Conservation (phyloP, 2,888 invertebrate species). For the Chloroclysta siterata region DNA sequence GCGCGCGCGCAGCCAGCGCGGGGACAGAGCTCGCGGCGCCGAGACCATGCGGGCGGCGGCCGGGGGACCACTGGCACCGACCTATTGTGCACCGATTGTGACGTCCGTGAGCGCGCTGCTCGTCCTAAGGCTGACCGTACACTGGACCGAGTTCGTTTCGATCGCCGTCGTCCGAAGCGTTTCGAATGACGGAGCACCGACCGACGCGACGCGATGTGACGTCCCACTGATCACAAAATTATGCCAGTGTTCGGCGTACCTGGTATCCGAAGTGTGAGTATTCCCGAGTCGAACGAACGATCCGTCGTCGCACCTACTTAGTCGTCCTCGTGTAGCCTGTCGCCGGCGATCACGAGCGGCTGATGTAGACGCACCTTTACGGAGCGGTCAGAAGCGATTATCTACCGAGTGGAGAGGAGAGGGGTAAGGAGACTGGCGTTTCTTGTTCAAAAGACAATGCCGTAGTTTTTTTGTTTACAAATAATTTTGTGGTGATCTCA, state of each 20-base stretch:
- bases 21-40: conserved; percentile 69
- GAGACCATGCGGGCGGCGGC: conserved; percentile 75
- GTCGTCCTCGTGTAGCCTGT: background rate
- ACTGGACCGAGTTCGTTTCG: conserved; percentile 33
- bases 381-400: conserved; percentile 14
- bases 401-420: background rate
- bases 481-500: conserved; percentile 26
- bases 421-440: conserved; percentile 17
- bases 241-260: background rate
- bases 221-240: background rate
- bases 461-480: conserved; percentile 25
- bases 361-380: conserved; percentile 23
- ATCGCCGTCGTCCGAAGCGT: conserved; percentile 6
- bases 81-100: conserved; percentile 72
- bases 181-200: background rate
- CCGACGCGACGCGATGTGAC: background rate
- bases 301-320: background rate
- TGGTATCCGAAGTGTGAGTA: background rate
- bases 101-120: conserved; percentile 62
- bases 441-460: conserved; percentile 20
- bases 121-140: conserved; percentile 50
- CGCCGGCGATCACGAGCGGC: background rate
- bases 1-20: conserved; percentile 60
- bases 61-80: conserved; percentile 58
- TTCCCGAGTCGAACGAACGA: background rate